These are phyloP conservation scores for Xenus cinereus DNA, from an alignment of 2,113 vertebrate genomes.

Conservation along the genomic window DNA sequence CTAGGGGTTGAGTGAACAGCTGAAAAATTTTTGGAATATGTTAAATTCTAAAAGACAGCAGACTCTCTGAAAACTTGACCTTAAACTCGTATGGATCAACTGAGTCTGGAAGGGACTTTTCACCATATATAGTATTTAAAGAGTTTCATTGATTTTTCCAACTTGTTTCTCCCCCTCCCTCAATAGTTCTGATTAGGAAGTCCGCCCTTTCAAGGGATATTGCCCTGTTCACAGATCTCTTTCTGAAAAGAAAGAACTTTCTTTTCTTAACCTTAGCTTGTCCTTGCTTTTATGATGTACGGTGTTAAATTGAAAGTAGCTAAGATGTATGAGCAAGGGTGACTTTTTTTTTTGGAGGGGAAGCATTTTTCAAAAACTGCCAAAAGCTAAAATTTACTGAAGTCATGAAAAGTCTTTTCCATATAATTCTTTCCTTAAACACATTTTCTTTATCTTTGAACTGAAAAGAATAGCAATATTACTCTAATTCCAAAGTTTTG, in stretches of 20 bases:
- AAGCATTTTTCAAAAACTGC: constrained; percentile 6
- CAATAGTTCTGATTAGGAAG: neutral
- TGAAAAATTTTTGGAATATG: neutral
- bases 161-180: neutral
- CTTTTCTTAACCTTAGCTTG: constrained; percentile 19
- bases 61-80: neutral
- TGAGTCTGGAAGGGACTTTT: neutral
- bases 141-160: neutral
- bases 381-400: constrained; percentile 9
- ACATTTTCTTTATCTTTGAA: constrained; percentile 29
- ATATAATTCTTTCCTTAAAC: neutral
- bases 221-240: neutral
- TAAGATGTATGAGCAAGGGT: neutral
- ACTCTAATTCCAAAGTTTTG: neutral
- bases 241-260: neutral
- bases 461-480: neutral
- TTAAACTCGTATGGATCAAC: neutral
- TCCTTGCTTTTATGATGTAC: constrained; percentile 34
- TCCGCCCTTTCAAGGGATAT: neutral
- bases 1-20: neutral
- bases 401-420: neutral
- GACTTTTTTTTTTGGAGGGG: neutral
- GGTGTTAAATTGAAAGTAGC: constrained; percentile 8
- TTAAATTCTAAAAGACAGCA: neutral
- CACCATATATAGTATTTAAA: neutral